Evolutionary conservation across 2,113 vertebrate genomes (phyloP).

Genomic region (Oncorhynchus nerka): DNA sequence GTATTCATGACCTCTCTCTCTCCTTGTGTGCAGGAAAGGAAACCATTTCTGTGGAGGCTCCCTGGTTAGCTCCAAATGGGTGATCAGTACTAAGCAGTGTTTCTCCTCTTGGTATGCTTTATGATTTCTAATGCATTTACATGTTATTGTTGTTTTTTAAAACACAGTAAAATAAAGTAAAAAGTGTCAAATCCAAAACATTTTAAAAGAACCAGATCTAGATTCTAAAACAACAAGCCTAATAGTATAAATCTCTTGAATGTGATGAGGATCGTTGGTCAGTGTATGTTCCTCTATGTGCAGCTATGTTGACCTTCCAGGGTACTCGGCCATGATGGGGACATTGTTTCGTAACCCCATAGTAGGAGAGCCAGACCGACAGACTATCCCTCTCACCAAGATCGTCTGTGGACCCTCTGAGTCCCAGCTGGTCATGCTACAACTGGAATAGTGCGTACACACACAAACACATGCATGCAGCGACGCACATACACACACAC

Average conservation of each 20-base stretch:
- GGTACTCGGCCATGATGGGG: constrained; percentile 88
- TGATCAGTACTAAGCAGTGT: constrained; percentile 93
- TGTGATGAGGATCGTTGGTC: neutral
- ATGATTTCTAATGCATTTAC: neutral
- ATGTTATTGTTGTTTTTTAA: too few species aligned
- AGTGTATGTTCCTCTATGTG: constrained; percentile 7
- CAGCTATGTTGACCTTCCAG: constrained; percentile 82
- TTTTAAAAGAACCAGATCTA: neutral
- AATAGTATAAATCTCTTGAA: neutral
- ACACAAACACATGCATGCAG: constrained; percentile 9
- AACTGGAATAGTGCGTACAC: constrained; percentile 79
- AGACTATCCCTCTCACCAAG: constrained; percentile 79
- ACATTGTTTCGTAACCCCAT: constrained; percentile 82
- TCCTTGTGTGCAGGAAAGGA: constrained; percentile 76
- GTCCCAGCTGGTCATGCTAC: constrained; percentile 91
- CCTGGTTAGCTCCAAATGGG: constrained; percentile 89
- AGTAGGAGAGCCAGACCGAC: constrained; percentile 77
- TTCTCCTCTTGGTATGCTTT: constrained; percentile 89
- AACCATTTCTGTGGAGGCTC: constrained; percentile 95
- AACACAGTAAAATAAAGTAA: too few species aligned
- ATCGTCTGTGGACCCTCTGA: constrained; percentile 87
- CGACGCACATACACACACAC: constrained; percentile 5
- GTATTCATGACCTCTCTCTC: constrained; percentile 33
- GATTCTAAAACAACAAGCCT: neutral
- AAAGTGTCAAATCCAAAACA: neutral